Evolutionary conservation across 2,113 vertebrate genomes (phyloP).

Genomic region (Sterrhoptilus dennistouni): DNA sequence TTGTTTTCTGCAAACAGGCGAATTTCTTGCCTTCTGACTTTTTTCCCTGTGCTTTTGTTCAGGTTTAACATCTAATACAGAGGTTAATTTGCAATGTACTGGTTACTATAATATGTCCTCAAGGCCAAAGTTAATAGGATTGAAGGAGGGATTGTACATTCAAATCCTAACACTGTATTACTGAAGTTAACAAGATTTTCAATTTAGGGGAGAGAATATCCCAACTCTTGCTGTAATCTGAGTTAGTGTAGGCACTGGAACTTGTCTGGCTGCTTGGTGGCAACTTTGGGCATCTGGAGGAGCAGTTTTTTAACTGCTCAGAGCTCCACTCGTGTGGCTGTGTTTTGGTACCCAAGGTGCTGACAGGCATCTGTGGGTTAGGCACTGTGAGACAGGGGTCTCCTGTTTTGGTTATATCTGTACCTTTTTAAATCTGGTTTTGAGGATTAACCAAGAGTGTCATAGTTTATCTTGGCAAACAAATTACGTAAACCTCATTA

Average conservation of each 20-base stretch:
- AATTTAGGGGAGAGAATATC: background rate
- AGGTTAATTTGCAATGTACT: background rate
- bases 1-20: background rate
- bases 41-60: background rate
- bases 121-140: background rate
- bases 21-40: background rate
- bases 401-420: background rate
- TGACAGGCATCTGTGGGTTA: rapidly evolving
- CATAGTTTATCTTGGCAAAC: constrained; percentile 1
- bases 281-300: background rate
- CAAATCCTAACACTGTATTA: background rate
- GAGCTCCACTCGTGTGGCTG: rapidly evolving
- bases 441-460: background rate
- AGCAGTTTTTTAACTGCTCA: background rate
- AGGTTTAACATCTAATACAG: background rate
- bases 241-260: background rate
- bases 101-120: background rate
- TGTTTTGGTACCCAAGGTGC: rapidly evolving
- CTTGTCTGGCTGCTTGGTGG: background rate
- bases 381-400: background rate
- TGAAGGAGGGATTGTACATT: background rate
- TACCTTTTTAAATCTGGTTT: background rate
- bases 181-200: background rate
- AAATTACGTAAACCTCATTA: constrained; percentile 33
- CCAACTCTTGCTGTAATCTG: background rate